Evolutionary conservation across 2,888 invertebrate species (phyloP), one percentile per base, ranked within the genome.

Genomic region (Beris morrisii): DNA sequence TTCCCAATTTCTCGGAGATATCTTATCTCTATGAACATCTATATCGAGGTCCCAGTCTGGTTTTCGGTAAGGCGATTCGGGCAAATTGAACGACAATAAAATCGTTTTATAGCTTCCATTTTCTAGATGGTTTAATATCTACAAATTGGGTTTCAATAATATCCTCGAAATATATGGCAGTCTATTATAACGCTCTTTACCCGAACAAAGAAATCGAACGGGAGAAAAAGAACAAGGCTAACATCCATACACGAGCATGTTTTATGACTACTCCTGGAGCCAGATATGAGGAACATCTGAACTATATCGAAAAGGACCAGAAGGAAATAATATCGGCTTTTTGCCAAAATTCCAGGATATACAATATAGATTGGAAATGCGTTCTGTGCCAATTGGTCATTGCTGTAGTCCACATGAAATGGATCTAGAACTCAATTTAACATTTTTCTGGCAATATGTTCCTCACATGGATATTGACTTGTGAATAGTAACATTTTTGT

Each of bases 81-180:
- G 67, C 56, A 67, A 65, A 67, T 69, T 64, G 67, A 67, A 67
- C 65, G 63, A 67, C 69, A 69, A 69, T 69, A 69, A 69, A 69
- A 45, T 59, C 65, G 67, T 69, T 69, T 69, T 69, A 69, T 69
- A 61, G 67, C 65, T 64, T 65, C 67, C 69, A 69, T 69, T 69
- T 69, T 69, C 69, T 69, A 63, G 67, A 69, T 69, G 69, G 69
- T 69, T 69, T 69, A 69, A 69, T 69, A 69, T 69, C 69, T 69
- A 69, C 65, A 69, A 69, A 69, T 69, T 69, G 69, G 67, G 65
- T 69, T 69, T 69, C 67, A 69, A 69, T 69, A 69, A 69, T 67
- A 69, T 69, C 59, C 53, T 31, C 5, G 50, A 58, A 61, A 64
- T 64, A 65, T 67, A 69, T 64, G 65, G 59, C 69, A 69, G 69